Evolutionary conservation across 2,113 vertebrate genomes (phyloP), one percentile per base, ranked within the genome.

Genomic region (Craseonycteris thonglongyai): DNA sequence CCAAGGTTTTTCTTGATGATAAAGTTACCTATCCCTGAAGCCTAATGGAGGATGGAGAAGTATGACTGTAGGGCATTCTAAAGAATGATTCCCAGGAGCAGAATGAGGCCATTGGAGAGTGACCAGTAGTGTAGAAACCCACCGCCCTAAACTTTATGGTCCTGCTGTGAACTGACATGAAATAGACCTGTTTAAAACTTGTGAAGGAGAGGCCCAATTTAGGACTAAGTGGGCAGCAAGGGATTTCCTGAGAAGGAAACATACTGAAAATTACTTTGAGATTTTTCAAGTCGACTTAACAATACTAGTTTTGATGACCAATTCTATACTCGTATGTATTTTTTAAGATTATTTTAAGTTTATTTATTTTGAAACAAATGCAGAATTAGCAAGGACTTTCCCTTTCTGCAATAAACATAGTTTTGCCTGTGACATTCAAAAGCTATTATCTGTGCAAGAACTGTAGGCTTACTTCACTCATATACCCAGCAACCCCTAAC

Each of bases 231-330:
- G 45, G 33, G 12, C 63, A 75, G 4, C 12, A 56, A 14, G 26
- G 0, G 15, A 71, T 78, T 80, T 30, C 59, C 24, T 7, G 42
- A 87, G 58, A 56, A 91, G 51, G 82, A 93, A 96, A 71, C 14
- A 65, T 72, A 88, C n/a, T 61, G 38, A 91, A 91, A 83, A 88
- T 42, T 88, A 61, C 30, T 35, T 94, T 86, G 26, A 86, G 15
- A 40, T 79, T 96, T 68, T 94, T 71, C 45, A 88, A 89, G 69
- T 66, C 63, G 42, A 94, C 71, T 76, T 66, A 81, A 91, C 11
- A 88, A 38, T 74, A 47, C 22, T 19, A 42, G 56, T 74, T 84
- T 68, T 42, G 88, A 51, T 49, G 22, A 87, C 76, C 3, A 82
- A 47, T 28, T 88, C 59, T 2, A 38, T 22, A n/a, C n/a, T n/a